phyloP scores from a whole-genome alignment of 2,113 vertebrate species.

The Jaculus jaculus region DNA sequence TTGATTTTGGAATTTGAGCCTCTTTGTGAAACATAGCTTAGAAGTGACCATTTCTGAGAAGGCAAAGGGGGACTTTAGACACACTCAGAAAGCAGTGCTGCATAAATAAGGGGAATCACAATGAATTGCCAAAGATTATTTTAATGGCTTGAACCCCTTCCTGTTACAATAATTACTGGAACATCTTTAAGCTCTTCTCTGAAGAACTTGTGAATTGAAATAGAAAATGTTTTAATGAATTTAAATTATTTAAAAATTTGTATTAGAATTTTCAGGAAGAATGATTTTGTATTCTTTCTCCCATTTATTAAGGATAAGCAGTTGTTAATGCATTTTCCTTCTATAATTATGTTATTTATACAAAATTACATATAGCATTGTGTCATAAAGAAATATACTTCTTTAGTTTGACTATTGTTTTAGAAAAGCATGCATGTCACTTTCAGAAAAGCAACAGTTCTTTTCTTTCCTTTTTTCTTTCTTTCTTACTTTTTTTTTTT shows the following conservation, averaged over 20 bases:
- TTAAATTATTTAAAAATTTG: slow-evolving; percentile 70
- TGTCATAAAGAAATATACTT: slow-evolving; percentile 18
- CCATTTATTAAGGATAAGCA: slow-evolving; percentile 54
- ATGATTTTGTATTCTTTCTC: slow-evolving; percentile 7
- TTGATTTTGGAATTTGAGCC: slow-evolving; percentile 82
- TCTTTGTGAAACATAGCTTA: slow-evolving; percentile 70
- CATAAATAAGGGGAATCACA: slow-evolving; percentile 77
- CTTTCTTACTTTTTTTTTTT: background rate
- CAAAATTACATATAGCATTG: background rate
- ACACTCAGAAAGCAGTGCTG: slow-evolving; percentile 67
- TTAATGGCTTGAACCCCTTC: slow-evolving; percentile 80
- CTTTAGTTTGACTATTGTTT: slow-evolving; percentile 29
- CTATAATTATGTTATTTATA: slow-evolving; percentile 27
- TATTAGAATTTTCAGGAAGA: slow-evolving; percentile 71
- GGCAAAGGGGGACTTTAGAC: slow-evolving; percentile 60
- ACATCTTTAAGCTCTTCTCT: slow-evolving; percentile 77
- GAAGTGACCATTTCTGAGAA: slow-evolving; percentile 78
- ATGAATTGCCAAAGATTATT: slow-evolving; percentile 84
- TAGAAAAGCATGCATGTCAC: slow-evolving; percentile 20
- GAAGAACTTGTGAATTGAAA: slow-evolving; percentile 78
- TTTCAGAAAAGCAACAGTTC: slow-evolving; percentile 42
- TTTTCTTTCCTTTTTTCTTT: too few species aligned
- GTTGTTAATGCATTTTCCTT: slow-evolving; percentile 17
- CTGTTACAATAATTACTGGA: slow-evolving; percentile 82
- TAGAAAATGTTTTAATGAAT: slow-evolving; percentile 75